A percentile compares a stretch with the other conserved stretches of the same genome.
Evolutionary conservation across 2,888 invertebrate genomes (phyloP).

Genomic region (Callimorpha dominula): DNA sequence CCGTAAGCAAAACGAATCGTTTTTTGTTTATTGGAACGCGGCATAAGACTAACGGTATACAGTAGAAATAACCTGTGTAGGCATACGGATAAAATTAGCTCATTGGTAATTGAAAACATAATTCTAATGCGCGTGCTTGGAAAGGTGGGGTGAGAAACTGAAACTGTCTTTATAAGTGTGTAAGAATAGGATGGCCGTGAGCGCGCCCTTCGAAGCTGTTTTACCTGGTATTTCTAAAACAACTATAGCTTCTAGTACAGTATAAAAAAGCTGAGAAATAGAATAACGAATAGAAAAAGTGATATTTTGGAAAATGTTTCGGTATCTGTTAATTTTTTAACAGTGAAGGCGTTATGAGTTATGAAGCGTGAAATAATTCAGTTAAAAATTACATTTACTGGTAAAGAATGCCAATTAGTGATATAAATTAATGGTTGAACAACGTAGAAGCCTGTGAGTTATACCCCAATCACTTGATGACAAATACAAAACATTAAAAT

Average conservation of each 20-base stretch:
- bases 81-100: slow-evolving; percentile 45
- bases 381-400: too few species aligned
- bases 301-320: too few species aligned
- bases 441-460: neutral
- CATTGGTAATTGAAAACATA: slow-evolving; percentile 47
- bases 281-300: too few species aligned
- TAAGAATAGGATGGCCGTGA: neutral
- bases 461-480: neutral
- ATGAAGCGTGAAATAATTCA: too few species aligned
- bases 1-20: too few species aligned
- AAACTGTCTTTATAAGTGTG: slow-evolving; percentile 2
- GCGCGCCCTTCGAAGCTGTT: slow-evolving; percentile 22
- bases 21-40: too few species aligned
- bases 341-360: too few species aligned
- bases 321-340: too few species aligned
- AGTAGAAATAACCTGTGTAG: slow-evolving; percentile 36
- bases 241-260: neutral
- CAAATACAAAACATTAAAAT: neutral
- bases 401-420: too few species aligned
- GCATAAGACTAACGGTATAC: slow-evolving; percentile 30
- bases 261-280: too few species aligned
- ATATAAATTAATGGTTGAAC: too few species aligned
- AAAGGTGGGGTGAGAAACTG: neutral
- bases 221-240: neutral
- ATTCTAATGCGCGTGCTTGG: slow-evolving; percentile 29